Percentiles rank a stretch among this genome's conserved stretches.
Conservation (phyloP, 2,888 invertebrate genomes). For the Agrotis segetum region DNA sequence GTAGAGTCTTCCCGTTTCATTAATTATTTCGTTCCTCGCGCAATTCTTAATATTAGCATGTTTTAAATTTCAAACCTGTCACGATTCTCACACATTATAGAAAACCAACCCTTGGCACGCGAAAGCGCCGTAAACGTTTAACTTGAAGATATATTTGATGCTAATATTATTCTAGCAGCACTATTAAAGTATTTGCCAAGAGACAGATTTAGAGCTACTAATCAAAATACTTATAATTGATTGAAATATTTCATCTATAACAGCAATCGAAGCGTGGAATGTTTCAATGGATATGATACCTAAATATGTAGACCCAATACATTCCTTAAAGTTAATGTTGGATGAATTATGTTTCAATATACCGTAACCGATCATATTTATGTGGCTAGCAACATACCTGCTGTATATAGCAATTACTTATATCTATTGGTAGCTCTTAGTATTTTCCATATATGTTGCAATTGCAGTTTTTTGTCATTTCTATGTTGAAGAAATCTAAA, state of each 20-base stretch:
- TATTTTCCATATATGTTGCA: background rate
- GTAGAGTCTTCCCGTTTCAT: background rate
- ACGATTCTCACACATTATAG: conserved; percentile 31
- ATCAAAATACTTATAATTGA: conserved; percentile 52
- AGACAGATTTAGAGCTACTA: conserved; percentile 37
- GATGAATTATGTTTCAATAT: conserved; percentile 15
- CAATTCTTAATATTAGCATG: conserved; percentile 17
- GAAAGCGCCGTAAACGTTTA: conserved; percentile 39
- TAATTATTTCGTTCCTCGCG: background rate
- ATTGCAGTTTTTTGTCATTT: background rate
- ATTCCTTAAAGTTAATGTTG: conserved; percentile 18
- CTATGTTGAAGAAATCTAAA: background rate
- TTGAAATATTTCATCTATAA: conserved; percentile 56
- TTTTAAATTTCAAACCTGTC: conserved; percentile 36
- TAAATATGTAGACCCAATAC: conserved; percentile 18
- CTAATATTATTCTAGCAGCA: conserved; percentile 12
- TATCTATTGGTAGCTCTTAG: background rate
- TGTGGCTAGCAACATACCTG: background rate
- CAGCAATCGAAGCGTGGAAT: conserved; percentile 36
- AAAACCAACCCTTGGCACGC: conserved; percentile 34
- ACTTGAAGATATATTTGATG: conserved; percentile 37
- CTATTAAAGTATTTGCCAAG: conserved; percentile 35
- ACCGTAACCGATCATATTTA: conserved; percentile 9
- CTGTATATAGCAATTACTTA: background rate
- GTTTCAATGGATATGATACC: conserved; percentile 27